Evolutionary conservation across 2,113 vertebrate genomes (phyloP), one percentile per base, ranked within the genome.

Genomic region (Globicephala melas): DNA sequence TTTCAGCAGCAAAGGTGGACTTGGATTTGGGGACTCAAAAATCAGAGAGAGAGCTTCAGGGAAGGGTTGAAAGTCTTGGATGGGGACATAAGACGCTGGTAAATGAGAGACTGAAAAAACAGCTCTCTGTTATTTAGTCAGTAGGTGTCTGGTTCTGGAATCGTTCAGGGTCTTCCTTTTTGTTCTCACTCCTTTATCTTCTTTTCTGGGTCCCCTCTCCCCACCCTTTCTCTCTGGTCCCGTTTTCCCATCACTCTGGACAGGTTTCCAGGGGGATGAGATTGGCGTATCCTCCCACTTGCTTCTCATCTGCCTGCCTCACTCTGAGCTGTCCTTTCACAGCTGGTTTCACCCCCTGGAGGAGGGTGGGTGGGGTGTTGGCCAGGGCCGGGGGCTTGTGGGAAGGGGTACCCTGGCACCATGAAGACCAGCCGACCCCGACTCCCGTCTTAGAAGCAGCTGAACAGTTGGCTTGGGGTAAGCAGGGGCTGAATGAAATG

Each of bases 221-320:
- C 36, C 9, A 17, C 20, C 25, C 44, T 65, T 83, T 41, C 5
- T 28, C 4, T 47, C 36, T 55, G 21, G 10, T 14, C 63, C 55
- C 31, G n/a, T 60, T 88, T 84, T 17, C 50, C 38, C 44, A 3
- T 74, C 38, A 26, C n/a, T 89, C 28, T 31, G 1, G 7, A 62
- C 15, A 5, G 76, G 60, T 20, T 84, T 85, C 80, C 11, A 28
- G 71, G 33, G 38, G 58, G 17, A 10, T 26, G 3, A 80, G 83
- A 44, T 12, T 0, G 3, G 4, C 1, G 5, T 31, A 18, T 71
- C 13, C 41, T 58, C 6, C 53, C 25, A 25, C 5, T 8, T 26
- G 2, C 55, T 20, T 47, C 26, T 41, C 44, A 73, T 33, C 60
- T 74, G 9, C 62, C 50, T 80, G 74, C 28, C 4, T 65, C 23